Evolutionary conservation across 2,797 vertebrate species (phyloP), one percentile per base, ranked within the genome.

Genomic region (Tragelaphus oryx): DNA sequence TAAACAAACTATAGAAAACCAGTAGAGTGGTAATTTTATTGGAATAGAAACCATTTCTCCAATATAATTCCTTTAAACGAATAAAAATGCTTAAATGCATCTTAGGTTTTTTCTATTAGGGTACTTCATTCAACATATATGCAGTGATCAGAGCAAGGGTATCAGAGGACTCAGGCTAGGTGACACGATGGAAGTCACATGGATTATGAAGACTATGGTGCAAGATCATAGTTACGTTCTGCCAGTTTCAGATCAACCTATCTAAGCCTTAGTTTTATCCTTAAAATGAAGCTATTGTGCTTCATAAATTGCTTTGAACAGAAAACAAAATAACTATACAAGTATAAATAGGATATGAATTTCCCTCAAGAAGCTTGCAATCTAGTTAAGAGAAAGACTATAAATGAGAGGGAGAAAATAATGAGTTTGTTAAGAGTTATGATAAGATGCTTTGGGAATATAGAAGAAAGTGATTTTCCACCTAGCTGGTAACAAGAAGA

Each of bases 51-150:
- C 22, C 5, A 89, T 20, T 80, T 96, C 62, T 41, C 85, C 78
- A 96, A 87, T 44, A 74, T 44, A 88, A 94, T 84, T 75, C 30
- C 30, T 89, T 94, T 75, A 96, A 84, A 93, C 24, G 83, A 79
- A 79, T 33, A 88, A 76, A 95, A 79, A 80, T 59, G 37, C 22
- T 65, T 44, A 88, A 91, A 84, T 80, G 18, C 2, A 87, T 17
- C 44, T 41, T 54, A 54, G 41, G 52, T 44, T 82, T 95, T 96
- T 46, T 71, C 37, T 94, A 57, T 46, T 22, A 50, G 7, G 17
- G 44, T 79, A 85, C 85, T 76, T 92, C 55, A 94, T 60, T 74
- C 11, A 50, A 57, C 50, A 44, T 68, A n/a, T 37, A 88, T 74
- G 50, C 68, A 50, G 16, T 52, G 20, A 83, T 11, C 30, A 92